Percentiles rank a stretch among this genome's conserved stretches.
Conservation (phyloP, 1,140 invertebrate species). For the Apis laboriosa region DNA sequence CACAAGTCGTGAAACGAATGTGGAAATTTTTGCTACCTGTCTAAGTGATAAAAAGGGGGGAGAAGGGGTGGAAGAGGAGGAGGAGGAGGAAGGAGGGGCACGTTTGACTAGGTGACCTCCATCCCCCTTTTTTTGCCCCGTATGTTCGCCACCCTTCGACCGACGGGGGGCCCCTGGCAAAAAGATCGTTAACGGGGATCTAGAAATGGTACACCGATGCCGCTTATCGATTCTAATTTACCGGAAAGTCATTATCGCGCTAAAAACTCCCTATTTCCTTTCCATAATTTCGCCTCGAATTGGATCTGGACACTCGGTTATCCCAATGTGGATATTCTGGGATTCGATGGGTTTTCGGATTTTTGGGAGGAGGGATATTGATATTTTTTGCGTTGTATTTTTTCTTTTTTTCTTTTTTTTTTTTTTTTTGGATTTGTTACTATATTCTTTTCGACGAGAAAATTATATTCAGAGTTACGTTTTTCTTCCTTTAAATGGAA, state of each 20-base stretch:
- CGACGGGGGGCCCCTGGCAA: not conserved
- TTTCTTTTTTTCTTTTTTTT: no score
- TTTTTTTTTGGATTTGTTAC: no score
- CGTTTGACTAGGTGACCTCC: conserved; percentile 39
- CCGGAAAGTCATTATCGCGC: conserved; percentile 55
- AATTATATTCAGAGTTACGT: no score
- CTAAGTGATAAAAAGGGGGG: no score
- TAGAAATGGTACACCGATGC: conserved; percentile 43
- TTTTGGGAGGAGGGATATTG: no score
- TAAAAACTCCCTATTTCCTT: conserved; percentile 22
- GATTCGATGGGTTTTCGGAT: no score
- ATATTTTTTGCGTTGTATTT: no score
- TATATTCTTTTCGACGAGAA: no score
- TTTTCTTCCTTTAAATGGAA: no score
- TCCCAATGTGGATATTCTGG: not conserved
- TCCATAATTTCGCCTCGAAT: not conserved
- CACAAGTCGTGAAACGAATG: not conserved
- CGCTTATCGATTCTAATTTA: conserved; percentile 60
- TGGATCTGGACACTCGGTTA: not conserved
- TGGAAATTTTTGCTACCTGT: no score
- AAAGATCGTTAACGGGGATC: conserved; percentile 57
- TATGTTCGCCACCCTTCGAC: conserved; percentile 30
- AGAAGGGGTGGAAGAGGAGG: no score
- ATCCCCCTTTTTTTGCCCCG: conserved; percentile 9
- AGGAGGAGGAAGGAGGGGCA: no score